phyloP scores from a whole-genome alignment of 2,888 invertebrate species.

The Autographa gamma region DNA sequence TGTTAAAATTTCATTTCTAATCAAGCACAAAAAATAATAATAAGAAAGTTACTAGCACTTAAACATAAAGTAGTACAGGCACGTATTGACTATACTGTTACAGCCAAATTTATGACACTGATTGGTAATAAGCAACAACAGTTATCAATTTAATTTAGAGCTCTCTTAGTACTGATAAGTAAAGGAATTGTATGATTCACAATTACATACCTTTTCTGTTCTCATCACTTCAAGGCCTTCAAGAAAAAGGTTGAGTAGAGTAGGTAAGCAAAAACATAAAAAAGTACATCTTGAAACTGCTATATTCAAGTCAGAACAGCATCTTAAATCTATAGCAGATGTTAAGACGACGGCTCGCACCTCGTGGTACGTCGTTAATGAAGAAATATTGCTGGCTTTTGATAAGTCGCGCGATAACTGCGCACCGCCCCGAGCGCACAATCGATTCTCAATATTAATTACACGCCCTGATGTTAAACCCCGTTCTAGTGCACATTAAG shows the following conservation, averaged over 20 bases:
- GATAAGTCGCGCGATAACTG: slow-evolving; percentile 81
- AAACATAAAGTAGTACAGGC: slow-evolving; percentile 29
- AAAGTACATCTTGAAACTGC: slow-evolving; percentile 30
- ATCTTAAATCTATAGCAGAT: slow-evolving; percentile 69
- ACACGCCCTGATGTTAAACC: slow-evolving; percentile 64
- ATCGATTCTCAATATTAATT: slow-evolving; percentile 77
- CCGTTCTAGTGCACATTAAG: slow-evolving; percentile 54
- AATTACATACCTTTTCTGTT: slow-evolving; percentile 20
- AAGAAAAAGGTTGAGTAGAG: slow-evolving; percentile 23
- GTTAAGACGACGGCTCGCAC: slow-evolving; percentile 71
- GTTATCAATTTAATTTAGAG: not conserved
- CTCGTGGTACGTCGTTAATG: slow-evolving; percentile 82
- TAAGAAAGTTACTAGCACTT: slow-evolving; percentile 30
- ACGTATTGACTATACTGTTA: slow-evolving; percentile 40
- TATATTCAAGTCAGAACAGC: slow-evolving; percentile 45
- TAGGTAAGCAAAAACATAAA: slow-evolving; percentile 44
- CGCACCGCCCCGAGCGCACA: slow-evolving; percentile 70
- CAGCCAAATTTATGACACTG: slow-evolving; percentile 16
- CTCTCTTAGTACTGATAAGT: slow-evolving; percentile 15
- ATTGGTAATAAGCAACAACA: not conserved
- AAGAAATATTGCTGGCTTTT: slow-evolving; percentile 85
- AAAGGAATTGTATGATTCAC: slow-evolving; percentile 32
- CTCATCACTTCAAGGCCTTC: slow-evolving; percentile 18
- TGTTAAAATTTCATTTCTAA: slow-evolving; percentile 44
- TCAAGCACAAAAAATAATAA: slow-evolving; percentile 38